Evolutionary conservation across 2,888 invertebrate species (phyloP).

Genomic region (Sinhomidia bicolor): DNA sequence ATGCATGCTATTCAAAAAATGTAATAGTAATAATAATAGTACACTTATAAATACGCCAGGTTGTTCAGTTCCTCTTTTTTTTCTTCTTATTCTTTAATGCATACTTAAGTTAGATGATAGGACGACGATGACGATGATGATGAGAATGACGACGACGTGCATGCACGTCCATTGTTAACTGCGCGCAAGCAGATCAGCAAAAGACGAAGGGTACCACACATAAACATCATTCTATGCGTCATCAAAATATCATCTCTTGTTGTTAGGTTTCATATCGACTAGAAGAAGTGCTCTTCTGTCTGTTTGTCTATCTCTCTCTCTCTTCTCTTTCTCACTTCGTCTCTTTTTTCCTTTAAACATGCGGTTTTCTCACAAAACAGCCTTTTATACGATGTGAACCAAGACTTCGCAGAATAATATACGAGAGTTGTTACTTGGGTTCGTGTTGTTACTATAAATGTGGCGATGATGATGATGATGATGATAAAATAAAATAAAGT

Average conservation of each 20-base stretch:
- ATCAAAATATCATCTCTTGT: slow-evolving; percentile 42
- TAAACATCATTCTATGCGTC: slow-evolving; percentile 58
- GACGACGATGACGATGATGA: neutral
- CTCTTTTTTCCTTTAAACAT: slow-evolving; percentile 23
- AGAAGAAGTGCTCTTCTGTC: neutral
- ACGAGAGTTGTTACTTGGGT: neutral
- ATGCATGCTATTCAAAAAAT: slow-evolving; percentile 51
- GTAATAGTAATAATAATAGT: slow-evolving; percentile 34
- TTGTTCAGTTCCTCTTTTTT: neutral
- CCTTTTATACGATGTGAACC: slow-evolving; percentile 18
- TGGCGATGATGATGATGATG: neutral
- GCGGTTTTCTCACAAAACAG: slow-evolving; percentile 38
- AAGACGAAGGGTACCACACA: slow-evolving; percentile 26
- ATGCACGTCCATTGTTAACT: slow-evolving; percentile 44
- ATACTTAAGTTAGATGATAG: neutral
- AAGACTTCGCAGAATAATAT: slow-evolving; percentile 11
- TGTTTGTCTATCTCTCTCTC: neutral
- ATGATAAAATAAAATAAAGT: neutral
- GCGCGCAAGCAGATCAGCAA: neutral
- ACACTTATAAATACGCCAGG: slow-evolving; percentile 50
- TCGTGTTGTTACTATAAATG: slow-evolving; percentile 20
- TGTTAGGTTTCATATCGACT: slow-evolving; percentile 19
- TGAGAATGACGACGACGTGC: slow-evolving; percentile 11
- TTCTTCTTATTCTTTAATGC: neutral
- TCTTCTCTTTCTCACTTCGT: neutral